phyloP scores from a whole-genome alignment of 2,888 invertebrate species.

The Norana najaformis region DNA sequence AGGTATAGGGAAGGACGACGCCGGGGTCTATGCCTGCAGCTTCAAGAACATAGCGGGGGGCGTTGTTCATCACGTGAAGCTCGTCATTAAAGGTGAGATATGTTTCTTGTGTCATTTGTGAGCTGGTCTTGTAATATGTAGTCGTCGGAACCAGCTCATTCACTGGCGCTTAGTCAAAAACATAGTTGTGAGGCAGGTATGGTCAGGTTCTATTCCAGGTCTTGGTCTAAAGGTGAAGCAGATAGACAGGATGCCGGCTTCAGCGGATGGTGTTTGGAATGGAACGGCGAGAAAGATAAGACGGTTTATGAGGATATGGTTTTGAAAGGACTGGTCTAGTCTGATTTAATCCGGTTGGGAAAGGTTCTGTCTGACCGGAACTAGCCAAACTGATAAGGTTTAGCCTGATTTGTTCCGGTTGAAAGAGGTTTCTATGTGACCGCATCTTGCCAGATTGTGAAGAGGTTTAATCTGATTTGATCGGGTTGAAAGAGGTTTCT shows the following conservation, averaged over 20 bases:
- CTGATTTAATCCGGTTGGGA: too few species aligned
- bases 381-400: too few species aligned
- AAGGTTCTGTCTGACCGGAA: too few species aligned
- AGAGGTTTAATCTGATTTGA: too few species aligned
- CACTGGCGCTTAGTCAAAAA: background rate
- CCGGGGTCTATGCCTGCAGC: conserved; percentile 94
- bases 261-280: background rate
- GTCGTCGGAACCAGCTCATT: background rate
- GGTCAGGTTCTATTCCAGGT: background rate
- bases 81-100: conserved; percentile 81
- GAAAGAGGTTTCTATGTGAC: background rate
- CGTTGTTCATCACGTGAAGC: conserved; percentile 90
- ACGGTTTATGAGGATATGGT: background rate
- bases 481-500: background rate
- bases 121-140: background rate
- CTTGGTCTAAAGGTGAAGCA: too few species aligned
- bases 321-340: background rate
- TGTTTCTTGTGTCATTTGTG: background rate
- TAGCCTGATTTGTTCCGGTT: background rate
- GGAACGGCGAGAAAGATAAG: background rate
- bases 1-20: conserved; percentile 89
- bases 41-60: conserved; percentile 93
- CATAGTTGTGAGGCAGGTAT: background rate
- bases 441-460: too few species aligned
- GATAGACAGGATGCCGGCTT: background rate